These are phyloP conservation scores for Drosophila infuscata DNA, from an alignment of 2,888 invertebrate genomes.

Conservation along the genomic window DNA sequence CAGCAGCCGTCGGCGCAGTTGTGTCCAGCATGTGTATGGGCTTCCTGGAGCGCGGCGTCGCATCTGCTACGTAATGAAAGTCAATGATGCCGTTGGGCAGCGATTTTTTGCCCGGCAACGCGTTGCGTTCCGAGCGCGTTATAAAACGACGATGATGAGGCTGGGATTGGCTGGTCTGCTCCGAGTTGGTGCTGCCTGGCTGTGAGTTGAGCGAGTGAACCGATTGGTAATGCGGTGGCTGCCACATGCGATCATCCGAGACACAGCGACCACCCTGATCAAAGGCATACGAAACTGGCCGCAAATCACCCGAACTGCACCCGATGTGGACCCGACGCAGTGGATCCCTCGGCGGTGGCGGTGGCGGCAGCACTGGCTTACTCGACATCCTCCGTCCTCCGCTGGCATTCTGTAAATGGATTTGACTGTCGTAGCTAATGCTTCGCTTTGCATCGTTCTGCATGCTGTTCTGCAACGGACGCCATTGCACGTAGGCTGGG, in stretches of 20 bases:
- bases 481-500: slow-evolving; percentile 79
- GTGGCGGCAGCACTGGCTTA: slow-evolving; percentile 88
- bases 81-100: slow-evolving; percentile 85
- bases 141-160: slow-evolving; percentile 79
- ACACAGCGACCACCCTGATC: slow-evolving; percentile 85
- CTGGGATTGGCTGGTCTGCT: slow-evolving; percentile 30
- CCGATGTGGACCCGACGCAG: slow-evolving; percentile 86
- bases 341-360: slow-evolving; percentile 92
- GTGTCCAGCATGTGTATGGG: slow-evolving; percentile 88
- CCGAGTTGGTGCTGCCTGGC: slow-evolving; percentile 53
- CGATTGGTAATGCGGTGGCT: slow-evolving; percentile 83
- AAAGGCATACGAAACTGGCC: slow-evolving; percentile 87
- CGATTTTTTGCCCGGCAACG: slow-evolving; percentile 80
- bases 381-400: slow-evolving; percentile 59
- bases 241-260: slow-evolving; percentile 85
- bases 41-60: slow-evolving; percentile 89
- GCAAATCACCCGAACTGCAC: slow-evolving; percentile 78
- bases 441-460: slow-evolving; percentile 81
- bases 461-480: slow-evolving; percentile 80
- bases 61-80: slow-evolving; percentile 90
- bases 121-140: slow-evolving; percentile 81
- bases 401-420: slow-evolving; percentile 81
- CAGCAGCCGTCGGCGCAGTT: slow-evolving; percentile 9
- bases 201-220: slow-evolving; percentile 81
- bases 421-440: slow-evolving; percentile 84